A percentile compares a stretch with the other conserved stretches of the same genome.
phyloP scores from a whole-genome alignment of 2,888 invertebrate species.

The Mesorhabditis belari region DNA sequence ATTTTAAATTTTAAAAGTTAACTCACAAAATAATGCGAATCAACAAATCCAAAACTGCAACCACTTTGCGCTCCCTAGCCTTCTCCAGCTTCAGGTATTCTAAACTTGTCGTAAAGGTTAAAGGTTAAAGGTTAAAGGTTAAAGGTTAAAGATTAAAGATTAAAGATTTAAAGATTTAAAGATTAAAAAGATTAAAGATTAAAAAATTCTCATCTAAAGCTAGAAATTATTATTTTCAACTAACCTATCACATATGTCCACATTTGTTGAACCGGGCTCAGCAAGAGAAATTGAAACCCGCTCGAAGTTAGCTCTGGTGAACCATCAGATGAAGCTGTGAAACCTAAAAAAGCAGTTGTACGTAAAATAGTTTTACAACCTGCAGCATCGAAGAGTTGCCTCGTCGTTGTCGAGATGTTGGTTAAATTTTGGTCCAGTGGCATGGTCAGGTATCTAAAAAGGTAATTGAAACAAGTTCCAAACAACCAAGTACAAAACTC shows the following conservation, averaged over 20 bases:
- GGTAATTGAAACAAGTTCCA: background rate
- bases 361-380: slow-evolving; percentile 77
- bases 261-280: slow-evolving; percentile 85
- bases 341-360: slow-evolving; percentile 2
- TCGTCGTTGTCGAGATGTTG: slow-evolving; percentile 68
- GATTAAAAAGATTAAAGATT: background rate
- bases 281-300: slow-evolving; percentile 90
- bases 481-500: background rate
- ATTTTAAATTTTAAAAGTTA: background rate
- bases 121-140: too few relatives aligned
- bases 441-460: slow-evolving; percentile 42
- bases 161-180: background rate
- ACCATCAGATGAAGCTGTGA: slow-evolving; percentile 6
- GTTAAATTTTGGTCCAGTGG: slow-evolving; percentile 34
- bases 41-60: slow-evolving; percentile 23
- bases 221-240: background rate
- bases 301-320: slow-evolving; percentile 57
- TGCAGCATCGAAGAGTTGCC: slow-evolving; percentile 80
- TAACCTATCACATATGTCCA: slow-evolving; percentile 91
- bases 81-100: slow-evolving; percentile 31
- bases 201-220: background rate
- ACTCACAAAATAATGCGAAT: slow-evolving; percentile 26
- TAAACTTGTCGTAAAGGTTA: too few relatives aligned
- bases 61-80: slow-evolving; percentile 14
- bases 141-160: too few relatives aligned